Conservation (phyloP, 2,888 invertebrate species). For the Xanthia togata region DNA sequence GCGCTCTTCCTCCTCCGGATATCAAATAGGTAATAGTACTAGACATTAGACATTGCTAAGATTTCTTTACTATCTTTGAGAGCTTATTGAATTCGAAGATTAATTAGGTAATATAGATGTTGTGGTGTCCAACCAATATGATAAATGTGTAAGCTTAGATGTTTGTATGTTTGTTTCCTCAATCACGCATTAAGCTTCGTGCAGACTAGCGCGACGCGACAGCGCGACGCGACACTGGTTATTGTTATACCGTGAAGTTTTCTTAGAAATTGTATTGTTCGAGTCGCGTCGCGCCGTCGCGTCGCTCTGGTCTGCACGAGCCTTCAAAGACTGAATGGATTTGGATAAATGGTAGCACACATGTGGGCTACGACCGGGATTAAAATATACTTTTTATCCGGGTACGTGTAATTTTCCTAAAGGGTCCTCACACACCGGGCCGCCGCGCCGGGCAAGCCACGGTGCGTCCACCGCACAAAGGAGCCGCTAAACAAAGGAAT, state of each 20-base stretch:
- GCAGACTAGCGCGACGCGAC: no score
- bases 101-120: neutral
- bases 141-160: neutral
- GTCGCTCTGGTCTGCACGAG: no score
- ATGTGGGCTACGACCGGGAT: neutral
- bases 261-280: no score
- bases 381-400: neutral
- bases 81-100: neutral
- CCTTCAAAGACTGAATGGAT: neutral
- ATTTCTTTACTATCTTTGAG: conserved; percentile 2
- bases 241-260: no score
- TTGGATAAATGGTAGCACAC: neutral
- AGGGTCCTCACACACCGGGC: no score
- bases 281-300: no score
- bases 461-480: no score
- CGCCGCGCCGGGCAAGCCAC: no score
- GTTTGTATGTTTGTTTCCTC: neutral
- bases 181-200: neutral
- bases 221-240: no score
- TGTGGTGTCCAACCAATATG: no score
- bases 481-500: no score
- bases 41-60: neutral
- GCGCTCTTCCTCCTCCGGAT: conserved; percentile 14
- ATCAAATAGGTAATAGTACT: conserved; percentile 41
- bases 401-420: neutral